Evolutionary conservation across 92 coral and sea anemone genomes (phyloP).

Genomic region (Palythoa heliodiscus): DNA sequence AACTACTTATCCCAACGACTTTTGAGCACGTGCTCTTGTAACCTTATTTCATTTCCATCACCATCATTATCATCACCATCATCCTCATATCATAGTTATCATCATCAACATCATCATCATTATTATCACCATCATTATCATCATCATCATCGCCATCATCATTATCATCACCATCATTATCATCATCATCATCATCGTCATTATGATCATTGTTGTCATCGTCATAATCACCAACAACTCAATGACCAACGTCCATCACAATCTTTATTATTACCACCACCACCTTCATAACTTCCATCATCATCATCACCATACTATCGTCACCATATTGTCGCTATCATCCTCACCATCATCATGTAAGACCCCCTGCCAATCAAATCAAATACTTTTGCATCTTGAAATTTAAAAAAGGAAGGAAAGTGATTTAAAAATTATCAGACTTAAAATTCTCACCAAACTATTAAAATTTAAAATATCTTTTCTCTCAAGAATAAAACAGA

Average conservation of each 20-base stretch:
- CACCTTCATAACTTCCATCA: neutral
- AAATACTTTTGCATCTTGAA: no score
- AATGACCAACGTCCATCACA: neutral
- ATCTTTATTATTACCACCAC: neutral
- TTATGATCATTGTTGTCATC: neutral
- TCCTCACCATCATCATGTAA: neutral
- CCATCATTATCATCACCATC: neutral
- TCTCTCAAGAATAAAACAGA: neutral
- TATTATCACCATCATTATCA: neutral
- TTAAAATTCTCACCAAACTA: no score
- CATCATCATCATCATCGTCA: neutral
- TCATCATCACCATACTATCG: neutral
- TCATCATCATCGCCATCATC: neutral
- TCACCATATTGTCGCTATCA: neutral
- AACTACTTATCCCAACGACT: no score
- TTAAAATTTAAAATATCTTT: no score
- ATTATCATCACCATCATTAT: neutral
- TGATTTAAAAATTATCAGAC: no score
- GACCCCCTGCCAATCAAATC: no score
- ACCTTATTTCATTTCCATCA: no score
- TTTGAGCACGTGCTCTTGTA: no score
- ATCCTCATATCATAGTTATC: neutral
- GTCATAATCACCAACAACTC: neutral
- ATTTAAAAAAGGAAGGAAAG: no score
- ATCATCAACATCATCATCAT: neutral